phyloP scores from a whole-genome alignment of 2,888 invertebrate genomes.

The Pomacea canaliculata region DNA sequence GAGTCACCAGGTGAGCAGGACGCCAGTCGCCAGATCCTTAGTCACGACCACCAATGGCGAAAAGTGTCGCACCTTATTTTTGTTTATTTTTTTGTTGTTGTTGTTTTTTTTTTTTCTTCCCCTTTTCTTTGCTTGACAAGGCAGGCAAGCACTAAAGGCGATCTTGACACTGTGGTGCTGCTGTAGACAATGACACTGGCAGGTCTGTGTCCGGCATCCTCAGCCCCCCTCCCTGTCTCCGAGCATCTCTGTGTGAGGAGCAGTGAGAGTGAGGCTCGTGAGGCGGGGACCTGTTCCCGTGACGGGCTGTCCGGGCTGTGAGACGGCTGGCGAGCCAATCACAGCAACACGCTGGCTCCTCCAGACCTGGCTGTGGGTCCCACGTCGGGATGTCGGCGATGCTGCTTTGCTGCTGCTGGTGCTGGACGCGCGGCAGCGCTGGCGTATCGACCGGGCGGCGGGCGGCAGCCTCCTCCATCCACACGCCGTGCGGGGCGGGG shows the following conservation, averaged over 20 bases:
- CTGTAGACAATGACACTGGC: too few species aligned
- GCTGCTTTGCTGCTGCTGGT: background rate
- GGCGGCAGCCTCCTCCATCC: constrained; percentile 3
- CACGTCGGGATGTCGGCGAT: background rate
- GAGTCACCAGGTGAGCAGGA: too few species aligned
- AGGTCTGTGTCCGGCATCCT: too few species aligned
- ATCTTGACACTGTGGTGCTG: too few species aligned
- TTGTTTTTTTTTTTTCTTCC: too few species aligned
- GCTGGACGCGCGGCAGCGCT: background rate
- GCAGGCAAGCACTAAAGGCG: too few species aligned
- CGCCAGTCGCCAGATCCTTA: too few species aligned
- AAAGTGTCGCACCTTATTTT: too few species aligned
- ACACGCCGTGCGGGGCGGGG: constrained; percentile 7
- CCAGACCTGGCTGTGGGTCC: constrained; percentile 1
- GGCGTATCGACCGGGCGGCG: background rate
- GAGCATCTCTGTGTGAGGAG: background rate
- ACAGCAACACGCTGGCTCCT: constrained; percentile 9
- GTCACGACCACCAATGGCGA: too few species aligned
- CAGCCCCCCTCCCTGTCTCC: background rate
- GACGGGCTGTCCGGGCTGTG: background rate
- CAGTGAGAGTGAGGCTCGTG: background rate
- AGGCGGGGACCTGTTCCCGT: background rate
- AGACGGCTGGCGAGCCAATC: background rate
- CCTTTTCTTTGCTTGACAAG: too few species aligned
- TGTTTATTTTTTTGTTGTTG: too few species aligned